Conservation (phyloP, 1,140 invertebrate species). For the Akabosia matsudoensis region DNA sequence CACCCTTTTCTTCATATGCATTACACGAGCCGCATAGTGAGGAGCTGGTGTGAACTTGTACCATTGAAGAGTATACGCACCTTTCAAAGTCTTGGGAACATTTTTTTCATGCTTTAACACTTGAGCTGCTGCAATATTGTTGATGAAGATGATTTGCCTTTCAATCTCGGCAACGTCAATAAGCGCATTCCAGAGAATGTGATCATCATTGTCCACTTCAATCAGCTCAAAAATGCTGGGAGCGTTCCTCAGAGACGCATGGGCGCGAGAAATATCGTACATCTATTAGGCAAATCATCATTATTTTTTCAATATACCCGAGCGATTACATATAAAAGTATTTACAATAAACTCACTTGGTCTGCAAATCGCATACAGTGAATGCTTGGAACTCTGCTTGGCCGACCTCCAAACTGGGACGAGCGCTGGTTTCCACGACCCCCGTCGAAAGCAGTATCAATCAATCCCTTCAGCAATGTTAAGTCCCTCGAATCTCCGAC, state of each 20-base stretch:
- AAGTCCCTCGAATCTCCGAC: slow-evolving; percentile 35
- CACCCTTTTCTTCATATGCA: neutral
- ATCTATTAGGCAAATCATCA: neutral
- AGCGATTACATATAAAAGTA: neutral
- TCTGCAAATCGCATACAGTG: neutral
- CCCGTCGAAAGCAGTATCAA: slow-evolving; percentile 18
- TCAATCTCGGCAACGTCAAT: slow-evolving; percentile 31
- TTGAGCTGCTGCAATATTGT: slow-evolving; percentile 16
- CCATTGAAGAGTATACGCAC: slow-evolving; percentile 33
- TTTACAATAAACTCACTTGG: neutral
- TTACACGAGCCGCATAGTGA: slow-evolving; percentile 18
- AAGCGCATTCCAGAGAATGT: slow-evolving; percentile 34
- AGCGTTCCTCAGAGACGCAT: neutral
- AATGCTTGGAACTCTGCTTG: neutral
- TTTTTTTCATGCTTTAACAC: slow-evolving; percentile 12
- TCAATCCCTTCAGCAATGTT: slow-evolving; percentile 10
- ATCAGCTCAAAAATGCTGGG: slow-evolving; percentile 38
- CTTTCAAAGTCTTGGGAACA: neutral
- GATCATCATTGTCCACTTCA: slow-evolving; percentile 37
- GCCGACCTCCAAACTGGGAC: neutral
- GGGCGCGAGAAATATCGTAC: neutral
- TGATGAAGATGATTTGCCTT: slow-evolving; percentile 35
- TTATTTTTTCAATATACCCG: too few relatives aligned
- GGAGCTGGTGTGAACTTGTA: slow-evolving; percentile 39
- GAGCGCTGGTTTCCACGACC: neutral